Conservation (phyloP, 2,113 vertebrate genomes). For the Lagopus leucura region DNA sequence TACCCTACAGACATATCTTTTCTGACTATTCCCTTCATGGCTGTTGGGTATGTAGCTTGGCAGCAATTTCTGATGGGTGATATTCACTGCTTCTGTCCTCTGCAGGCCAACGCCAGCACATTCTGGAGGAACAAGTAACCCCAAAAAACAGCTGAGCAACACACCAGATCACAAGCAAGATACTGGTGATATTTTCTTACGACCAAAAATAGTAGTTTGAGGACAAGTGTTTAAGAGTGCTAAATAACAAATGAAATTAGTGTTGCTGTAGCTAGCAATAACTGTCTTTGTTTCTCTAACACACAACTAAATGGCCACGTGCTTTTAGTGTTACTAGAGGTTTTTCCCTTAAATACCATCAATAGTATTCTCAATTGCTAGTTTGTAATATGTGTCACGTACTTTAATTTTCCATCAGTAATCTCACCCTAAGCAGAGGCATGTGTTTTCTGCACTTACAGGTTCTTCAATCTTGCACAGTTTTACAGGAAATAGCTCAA, state of each 20-base stretch:
- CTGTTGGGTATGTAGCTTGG: background rate
- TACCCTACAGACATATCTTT: background rate
- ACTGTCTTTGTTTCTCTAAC: constrained; percentile 15
- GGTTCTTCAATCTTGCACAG: background rate
- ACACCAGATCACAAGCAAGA: background rate
- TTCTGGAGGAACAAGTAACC: background rate
- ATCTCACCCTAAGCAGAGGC: background rate
- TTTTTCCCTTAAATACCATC: constrained; percentile 20
- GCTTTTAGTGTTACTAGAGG: background rate
- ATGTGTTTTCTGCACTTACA: background rate
- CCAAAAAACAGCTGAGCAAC: background rate
- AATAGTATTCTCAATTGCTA: background rate
- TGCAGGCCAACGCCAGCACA: background rate
- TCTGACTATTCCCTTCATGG: background rate
- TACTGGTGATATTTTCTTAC: background rate
- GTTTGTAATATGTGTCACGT: background rate
- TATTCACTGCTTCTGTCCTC: background rate
- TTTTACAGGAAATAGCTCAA: background rate
- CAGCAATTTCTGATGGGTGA: background rate
- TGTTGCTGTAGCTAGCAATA: background rate
- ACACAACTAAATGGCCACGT: background rate
- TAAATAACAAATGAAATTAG: background rate
- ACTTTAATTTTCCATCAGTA: constrained; percentile 6
- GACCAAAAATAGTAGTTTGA: background rate
- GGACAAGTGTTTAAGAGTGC: background rate